A percentile compares a stretch with the other conserved stretches of the same genome.
Evolutionary conservation across 2,888 invertebrate species (phyloP).

Genomic region (Orchesellides sinensis): DNA sequence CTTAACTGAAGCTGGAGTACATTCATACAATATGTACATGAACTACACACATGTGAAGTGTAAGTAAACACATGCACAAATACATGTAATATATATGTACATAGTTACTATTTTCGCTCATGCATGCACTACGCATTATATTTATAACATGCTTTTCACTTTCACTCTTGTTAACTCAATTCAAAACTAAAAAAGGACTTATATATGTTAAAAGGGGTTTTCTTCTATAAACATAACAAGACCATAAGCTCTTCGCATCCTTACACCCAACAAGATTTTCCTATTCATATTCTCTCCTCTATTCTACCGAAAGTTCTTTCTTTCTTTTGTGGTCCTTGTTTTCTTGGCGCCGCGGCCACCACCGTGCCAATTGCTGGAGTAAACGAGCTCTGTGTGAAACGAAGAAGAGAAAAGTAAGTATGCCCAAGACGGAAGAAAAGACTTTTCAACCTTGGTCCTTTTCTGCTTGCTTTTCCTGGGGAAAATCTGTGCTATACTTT

Average conservation of each 20-base stretch:
- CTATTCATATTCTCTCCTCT: constrained; percentile 12
- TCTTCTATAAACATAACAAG: neutral
- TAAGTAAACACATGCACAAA: neutral
- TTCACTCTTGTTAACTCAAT: constrained; percentile 55
- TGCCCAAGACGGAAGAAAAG: constrained; percentile 13
- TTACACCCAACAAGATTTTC: neutral
- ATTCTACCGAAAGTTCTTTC: constrained; percentile 25
- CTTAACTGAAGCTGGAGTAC: too few relatives aligned
- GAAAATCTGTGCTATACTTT: neutral
- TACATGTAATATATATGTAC: neutral
- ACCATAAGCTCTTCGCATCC: constrained; percentile 3
- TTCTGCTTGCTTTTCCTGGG: constrained; percentile 12
- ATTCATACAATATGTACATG: too few relatives aligned
- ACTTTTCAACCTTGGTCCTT: neutral
- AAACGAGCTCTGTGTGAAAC: constrained; percentile 2
- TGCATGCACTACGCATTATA: constrained; percentile 34
- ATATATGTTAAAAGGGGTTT: neutral
- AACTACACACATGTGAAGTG: too few relatives aligned
- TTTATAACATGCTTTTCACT: constrained; percentile 21
- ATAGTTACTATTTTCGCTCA: too few relatives aligned
- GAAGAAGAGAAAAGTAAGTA: neutral
- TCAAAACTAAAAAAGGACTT: constrained; percentile 32
- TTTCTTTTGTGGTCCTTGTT: constrained; percentile 32
- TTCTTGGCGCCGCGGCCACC: constrained; percentile 37
- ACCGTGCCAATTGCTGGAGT: constrained; percentile 36